Evolutionary conservation across 2,888 invertebrate genomes (phyloP), one percentile per base, ranked within the genome.

Genomic region (Andricus curvator): DNA sequence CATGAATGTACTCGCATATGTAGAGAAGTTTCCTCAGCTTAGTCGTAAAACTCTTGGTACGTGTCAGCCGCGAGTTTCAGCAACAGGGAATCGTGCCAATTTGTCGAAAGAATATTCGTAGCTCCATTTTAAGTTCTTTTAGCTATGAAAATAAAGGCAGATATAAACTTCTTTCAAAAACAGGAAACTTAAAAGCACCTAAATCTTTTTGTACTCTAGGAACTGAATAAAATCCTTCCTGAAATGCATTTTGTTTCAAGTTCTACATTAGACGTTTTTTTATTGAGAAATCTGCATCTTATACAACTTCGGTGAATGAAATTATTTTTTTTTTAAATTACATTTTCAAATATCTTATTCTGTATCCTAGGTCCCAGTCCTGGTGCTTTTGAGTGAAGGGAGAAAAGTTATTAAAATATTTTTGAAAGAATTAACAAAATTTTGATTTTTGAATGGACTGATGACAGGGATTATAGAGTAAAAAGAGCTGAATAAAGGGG

Each of bases 21-120:
- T 9, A 25, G 44, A 48, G 22, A 25, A 68, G 44, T 48, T 68
- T 68, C 29, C 48, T 68, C 68, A 29, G 22, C 48, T 17, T 2
- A 68, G 68, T 68, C 68, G 41, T 68, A 68, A 68, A 68, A 68
- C 68, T 15, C 48, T 68, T 68, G 22, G 15, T 68, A 68, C 44
- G 68, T 68, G 44, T 48, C 68, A 48, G 15, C 25, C 22, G 25
- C 15, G 44, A 25, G 29, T 48, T 68, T 48, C 22, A 68, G 68
- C 44, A 48, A 48, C 68, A 68, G 37, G 41, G 44, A 67, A 67
- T 41, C 41, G 67, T 67, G 67, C n/a, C 37, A 41, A 67, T 41
- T 67, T 41, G 68, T 48, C 17, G 64, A 64, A 29, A 64, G 64
- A 64, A 64, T 64, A 25, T 29, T 64, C 29, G 15, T 29, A 64